phyloP scores from a whole-genome alignment of 2,113 vertebrate genomes.

The Nestor notabilis region DNA sequence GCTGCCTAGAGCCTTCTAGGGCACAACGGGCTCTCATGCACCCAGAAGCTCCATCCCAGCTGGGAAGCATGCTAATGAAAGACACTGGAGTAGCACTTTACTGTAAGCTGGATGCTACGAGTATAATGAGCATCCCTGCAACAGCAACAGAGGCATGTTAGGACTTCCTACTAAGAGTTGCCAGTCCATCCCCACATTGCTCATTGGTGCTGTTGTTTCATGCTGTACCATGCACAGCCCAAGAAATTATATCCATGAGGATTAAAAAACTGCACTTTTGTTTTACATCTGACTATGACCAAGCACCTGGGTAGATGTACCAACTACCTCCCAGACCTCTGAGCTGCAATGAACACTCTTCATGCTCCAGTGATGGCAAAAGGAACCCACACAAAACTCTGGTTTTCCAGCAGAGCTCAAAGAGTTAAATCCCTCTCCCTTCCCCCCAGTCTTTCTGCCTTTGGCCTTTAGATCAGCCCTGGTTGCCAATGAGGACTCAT shows the following conservation, averaged over 20 bases:
- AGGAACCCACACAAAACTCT: not conserved
- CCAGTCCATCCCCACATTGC: not conserved
- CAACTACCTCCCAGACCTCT: not conserved
- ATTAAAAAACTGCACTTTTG: not conserved
- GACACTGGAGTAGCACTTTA: not conserved
- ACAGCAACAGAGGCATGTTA: not conserved
- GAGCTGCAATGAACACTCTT: not conserved
- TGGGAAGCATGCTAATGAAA: not conserved
- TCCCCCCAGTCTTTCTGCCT: slow-evolving; percentile 70
- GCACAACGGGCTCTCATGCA: accelerated
- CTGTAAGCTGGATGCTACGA: not conserved
- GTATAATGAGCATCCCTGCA: not conserved
- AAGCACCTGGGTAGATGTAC: not conserved
- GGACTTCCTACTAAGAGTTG: not conserved
- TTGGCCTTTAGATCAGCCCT: slow-evolving; percentile 74
- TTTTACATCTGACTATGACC: not conserved
- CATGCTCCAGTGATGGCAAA: not conserved
- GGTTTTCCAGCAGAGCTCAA: slow-evolving; percentile 6
- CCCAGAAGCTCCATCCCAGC: not conserved
- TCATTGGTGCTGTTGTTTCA: not conserved
- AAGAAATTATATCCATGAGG: not conserved
- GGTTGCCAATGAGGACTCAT: slow-evolving; percentile 70
- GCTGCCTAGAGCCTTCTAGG: not conserved
- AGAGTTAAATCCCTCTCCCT: slow-evolving; percentile 77
- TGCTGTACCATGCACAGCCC: not conserved